Evolutionary conservation across 2,113 vertebrate species (phyloP).

Genomic region (Suncus etruscus): DNA sequence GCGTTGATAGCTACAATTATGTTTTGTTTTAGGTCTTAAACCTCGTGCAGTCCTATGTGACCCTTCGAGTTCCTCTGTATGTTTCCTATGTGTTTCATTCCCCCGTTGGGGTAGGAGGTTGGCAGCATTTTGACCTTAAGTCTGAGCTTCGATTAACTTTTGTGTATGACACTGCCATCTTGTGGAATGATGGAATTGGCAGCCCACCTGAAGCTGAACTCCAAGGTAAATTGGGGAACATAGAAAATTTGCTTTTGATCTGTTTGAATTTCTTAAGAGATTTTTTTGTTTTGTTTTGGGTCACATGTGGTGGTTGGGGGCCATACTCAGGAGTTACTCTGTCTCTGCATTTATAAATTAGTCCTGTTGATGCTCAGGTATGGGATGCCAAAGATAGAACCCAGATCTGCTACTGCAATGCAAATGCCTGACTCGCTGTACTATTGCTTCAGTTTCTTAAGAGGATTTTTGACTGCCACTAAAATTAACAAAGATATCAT

Average conservation of each 20-base stretch:
- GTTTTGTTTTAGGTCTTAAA: constrained; percentile 91
- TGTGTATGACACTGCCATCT: constrained; percentile 97
- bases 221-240: constrained; percentile 88
- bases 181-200: constrained; percentile 95
- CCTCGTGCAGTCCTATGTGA: constrained; percentile 97
- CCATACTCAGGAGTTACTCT: no score
- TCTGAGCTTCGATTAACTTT: constrained; percentile 96
- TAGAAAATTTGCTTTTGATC: neutral
- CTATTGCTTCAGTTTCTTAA: no score
- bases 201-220: constrained; percentile 95
- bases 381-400: no score
- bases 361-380: no score
- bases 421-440: no score
- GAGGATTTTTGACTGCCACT: neutral
- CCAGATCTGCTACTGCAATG: no score
- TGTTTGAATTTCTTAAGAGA: neutral
- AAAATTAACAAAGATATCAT: neutral
- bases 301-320: no score
- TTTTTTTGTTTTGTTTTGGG: no score
- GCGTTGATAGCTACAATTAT: neutral
- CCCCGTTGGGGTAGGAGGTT: constrained; percentile 92
- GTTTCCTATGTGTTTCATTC: constrained; percentile 97
- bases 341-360: no score
- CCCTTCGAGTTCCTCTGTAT: constrained; percentile 94
- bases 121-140: constrained; percentile 97